These are phyloP conservation scores for Autographa pulchrina DNA, from an alignment of 2,888 invertebrate species.

Conservation along the genomic window DNA sequence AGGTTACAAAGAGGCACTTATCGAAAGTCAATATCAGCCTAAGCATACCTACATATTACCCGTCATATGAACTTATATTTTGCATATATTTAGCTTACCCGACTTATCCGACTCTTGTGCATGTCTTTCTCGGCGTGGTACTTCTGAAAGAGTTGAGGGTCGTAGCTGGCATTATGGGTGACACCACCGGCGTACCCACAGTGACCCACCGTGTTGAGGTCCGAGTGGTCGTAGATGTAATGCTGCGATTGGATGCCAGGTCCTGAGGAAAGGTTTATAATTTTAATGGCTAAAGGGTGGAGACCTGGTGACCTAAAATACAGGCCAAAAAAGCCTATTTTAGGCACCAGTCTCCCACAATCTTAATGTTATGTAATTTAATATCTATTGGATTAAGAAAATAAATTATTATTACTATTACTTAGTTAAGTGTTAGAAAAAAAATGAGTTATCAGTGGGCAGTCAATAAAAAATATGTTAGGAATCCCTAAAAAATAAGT, in stretches of 20 bases:
- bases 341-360: no score
- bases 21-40: no score
- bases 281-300: no score
- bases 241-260: slow-evolving; percentile 87
- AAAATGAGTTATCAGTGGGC: not conserved
- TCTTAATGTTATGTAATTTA: no score
- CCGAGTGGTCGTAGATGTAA: slow-evolving; percentile 91
- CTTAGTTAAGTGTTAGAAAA: not conserved
- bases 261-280: slow-evolving; percentile 66
- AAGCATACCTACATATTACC: no score
- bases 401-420: no score
- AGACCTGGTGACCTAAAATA: no score
- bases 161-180: slow-evolving; percentile 90
- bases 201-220: slow-evolving; percentile 88
- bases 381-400: no score
- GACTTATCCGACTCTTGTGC: slow-evolving; percentile 90
- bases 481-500: no score
- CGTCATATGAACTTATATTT: no score
- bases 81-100: slow-evolving; percentile 88
- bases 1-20: no score
- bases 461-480: not conserved
- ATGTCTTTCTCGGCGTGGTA: slow-evolving; percentile 76
- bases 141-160: slow-evolving; percentile 74
- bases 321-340: no score
- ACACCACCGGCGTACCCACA: slow-evolving; percentile 89